Evolutionary conservation across 2,113 vertebrate genomes (phyloP).

Genomic region (Alaudala cheleensis): DNA sequence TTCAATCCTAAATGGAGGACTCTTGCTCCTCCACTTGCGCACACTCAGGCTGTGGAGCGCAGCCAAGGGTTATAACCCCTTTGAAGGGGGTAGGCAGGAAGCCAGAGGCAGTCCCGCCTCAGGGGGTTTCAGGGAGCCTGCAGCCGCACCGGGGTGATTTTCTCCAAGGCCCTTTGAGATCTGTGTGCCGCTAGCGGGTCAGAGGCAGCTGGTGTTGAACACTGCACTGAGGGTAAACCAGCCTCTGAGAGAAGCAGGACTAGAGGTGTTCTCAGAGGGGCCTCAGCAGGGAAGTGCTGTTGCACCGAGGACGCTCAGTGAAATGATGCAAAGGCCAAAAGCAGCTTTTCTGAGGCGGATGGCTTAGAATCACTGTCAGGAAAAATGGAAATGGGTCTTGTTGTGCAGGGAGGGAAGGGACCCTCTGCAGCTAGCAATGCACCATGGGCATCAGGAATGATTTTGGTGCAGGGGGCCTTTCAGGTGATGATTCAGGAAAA

Average conservation of each 20-base stretch:
- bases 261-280: neutral
- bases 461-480: neutral
- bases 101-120: accelerated
- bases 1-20: neutral
- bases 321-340: neutral
- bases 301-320: accelerated
- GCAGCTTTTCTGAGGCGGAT: accelerated
- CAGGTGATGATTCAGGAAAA: neutral
- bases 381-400: neutral
- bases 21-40: accelerated
- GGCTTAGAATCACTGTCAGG: neutral
- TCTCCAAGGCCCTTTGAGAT: neutral
- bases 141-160: accelerated
- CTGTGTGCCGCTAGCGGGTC: accelerated
- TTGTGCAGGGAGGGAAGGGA: neutral
- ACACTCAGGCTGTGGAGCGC: neutral
- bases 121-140: accelerated
- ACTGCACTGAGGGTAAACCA: accelerated
- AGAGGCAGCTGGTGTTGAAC: neutral
- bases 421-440: accelerated
- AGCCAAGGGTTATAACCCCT: neutral
- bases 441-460: neutral
- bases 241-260: neutral
- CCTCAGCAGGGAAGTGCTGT: neutral
- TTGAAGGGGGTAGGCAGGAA: neutral